Evolutionary conservation across 2,797 vertebrate species (phyloP), one percentile per base, ranked within the genome.

Genomic region (Rhinichthys osculus): DNA sequence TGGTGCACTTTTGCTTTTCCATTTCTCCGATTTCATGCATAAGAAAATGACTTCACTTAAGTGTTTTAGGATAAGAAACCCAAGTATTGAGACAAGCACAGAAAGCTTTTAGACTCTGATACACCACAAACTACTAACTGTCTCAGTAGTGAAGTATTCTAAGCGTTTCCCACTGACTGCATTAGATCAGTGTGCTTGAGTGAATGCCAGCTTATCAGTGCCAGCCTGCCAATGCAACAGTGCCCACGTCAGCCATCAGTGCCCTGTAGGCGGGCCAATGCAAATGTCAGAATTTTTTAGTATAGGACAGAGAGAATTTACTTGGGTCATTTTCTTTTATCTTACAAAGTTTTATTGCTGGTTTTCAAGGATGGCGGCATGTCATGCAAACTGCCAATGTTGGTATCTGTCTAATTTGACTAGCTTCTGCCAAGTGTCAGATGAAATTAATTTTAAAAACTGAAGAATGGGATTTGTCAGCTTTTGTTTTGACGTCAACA

Each of bases 61-160:
- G 78, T 86, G 83, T 85, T 87, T 85, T 78, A 27, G 71, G 86
- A 86, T 86, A 82, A 89, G 73, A 90, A 87, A 83, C 79, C 77
- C 81, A 62, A 54, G 74, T 85, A 79, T 64, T 17, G 40, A 84
- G 64, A 81, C 40, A 59, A 23, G 40, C 35, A 81, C 72, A 71
- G 33, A 50, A 14, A 40, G 54, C 71, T 40, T 73, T 71, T 42
- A 66, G 59, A 78, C 62, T 71, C 72, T 71, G 62, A 64, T 40
- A 21, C 0, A n/a, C 33, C 76, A 17, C 54, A 42, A 42, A 62
- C 13, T 40, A 27, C 72, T 54, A 72, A 35, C 23, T n/a, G 19
- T 76, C 72, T 42, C 33, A 19, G 76, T 62, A 10, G 23, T 42
- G 54, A 78, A 62, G 13, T 35, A 71, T 44, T 40, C 69, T 54